Percentiles rank a stretch among this genome's conserved stretches.
Conservation (phyloP, 92 coral and sea anemone genomes). For the Plumapathes pennacea region DNA sequence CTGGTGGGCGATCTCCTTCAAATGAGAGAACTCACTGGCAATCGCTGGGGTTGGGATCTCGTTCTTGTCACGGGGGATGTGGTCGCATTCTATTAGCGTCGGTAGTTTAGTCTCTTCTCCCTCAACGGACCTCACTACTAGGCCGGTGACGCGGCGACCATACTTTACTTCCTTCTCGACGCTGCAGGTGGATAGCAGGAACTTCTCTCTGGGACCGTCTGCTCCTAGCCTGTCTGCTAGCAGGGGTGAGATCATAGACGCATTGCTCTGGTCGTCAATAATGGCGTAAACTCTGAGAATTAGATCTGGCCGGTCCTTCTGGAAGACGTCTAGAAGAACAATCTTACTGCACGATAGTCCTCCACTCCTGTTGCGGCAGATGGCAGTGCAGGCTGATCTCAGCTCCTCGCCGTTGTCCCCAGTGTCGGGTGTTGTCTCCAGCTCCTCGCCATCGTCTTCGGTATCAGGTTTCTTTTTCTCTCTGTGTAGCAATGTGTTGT, state of each 20-base stretch:
- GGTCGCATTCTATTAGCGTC: constrained; percentile 27
- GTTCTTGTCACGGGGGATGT: constrained; percentile 9
- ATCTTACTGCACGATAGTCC: not conserved
- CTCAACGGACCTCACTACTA: too few relatives aligned
- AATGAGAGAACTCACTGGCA: constrained; percentile 16
- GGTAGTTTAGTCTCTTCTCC: too few relatives aligned
- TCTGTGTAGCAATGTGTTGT: too few relatives aligned
- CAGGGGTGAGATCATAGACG: constrained; percentile 3
- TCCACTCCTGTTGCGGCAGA: not conserved
- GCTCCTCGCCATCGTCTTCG: too few relatives aligned
- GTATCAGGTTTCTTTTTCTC: too few relatives aligned
- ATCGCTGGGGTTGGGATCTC: constrained; percentile 32
- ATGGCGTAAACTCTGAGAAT: constrained; percentile 21
- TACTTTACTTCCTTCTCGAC: not conserved
- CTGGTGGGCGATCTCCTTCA: constrained; percentile 9
- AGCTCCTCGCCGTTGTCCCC: constrained; percentile 2
- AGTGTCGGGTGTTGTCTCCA: too few relatives aligned
- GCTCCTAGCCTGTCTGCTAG: constrained; percentile 9
- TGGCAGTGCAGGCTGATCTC: not conserved
- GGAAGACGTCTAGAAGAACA: not conserved
- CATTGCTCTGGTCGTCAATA: constrained; percentile 29
- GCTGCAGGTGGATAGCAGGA: constrained; percentile 14
- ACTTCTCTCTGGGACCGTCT: constrained; percentile 1
- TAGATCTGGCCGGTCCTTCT: not conserved
- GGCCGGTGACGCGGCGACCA: too few relatives aligned